Base-by-base conservation (phyloP, 2,113 vertebrate species). In the Antennarius striatus region DNA sequence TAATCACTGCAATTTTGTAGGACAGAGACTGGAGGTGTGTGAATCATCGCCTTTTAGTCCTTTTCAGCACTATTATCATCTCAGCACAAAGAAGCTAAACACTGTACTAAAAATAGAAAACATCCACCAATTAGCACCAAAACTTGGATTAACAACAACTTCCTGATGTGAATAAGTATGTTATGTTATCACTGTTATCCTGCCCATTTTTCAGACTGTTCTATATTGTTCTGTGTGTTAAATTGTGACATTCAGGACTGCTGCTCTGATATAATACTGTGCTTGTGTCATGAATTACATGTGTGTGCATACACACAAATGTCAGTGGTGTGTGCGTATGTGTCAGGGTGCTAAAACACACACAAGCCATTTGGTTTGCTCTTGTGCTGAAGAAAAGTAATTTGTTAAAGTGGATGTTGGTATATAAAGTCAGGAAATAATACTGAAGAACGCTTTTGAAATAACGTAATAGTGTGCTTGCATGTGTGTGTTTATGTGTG, bases 51-150 rank as follows among this genome's bases (percentile, higher is more conserved):
- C 40, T 30, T 78, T 79, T 77, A 56, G 50, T 63, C 57, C 45
- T n/a, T 76, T 78, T 70, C 3, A 79, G 80, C 73, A 78, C 65
- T 66, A 50, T 82, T 82, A 75, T 86, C 63, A 79, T 75, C 55
- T 49, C 51, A 7, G 47, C 73, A 83, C 71, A 81, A 82, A 64
- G 58, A 66, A 57, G 67, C 50, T 81, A 78, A 85, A 82, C 46
- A 51, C 61, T 12, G 46, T 39, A 9, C 77, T 80, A 79, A 75
- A 86, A 82, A 80, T 84, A 87, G 75, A 71, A 76, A 15, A 65
- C 64, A 53, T 69, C 66, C 56, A 43, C 63, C 69, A 48, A 22
- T 22, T 22, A 22, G 22, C 22, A 22, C 22, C 22, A 22, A 22
- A 22, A 22, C 22, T 22, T 22, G 22, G 22, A 22, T 22, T 22